phyloP scores from a whole-genome alignment of 35 echinoderm and acorn worm species.

The Apostichopus parvimensis region DNA sequence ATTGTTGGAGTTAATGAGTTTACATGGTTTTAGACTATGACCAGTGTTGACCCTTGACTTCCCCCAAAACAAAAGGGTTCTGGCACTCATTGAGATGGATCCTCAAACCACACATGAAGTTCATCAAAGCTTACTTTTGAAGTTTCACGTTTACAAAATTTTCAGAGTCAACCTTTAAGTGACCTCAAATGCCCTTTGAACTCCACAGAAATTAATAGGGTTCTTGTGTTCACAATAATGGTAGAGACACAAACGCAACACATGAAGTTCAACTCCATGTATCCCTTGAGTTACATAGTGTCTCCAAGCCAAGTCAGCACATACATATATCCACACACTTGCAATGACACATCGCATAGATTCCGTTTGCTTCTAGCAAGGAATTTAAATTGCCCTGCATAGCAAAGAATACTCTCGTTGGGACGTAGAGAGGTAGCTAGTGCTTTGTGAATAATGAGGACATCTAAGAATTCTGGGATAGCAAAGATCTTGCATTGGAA shows the following conservation, averaged over 20 bases:
- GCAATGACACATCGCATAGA: neutral
- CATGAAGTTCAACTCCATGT: neutral
- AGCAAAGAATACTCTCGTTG: too few species aligned
- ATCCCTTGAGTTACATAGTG: neutral
- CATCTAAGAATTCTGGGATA: too few species aligned
- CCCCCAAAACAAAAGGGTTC: neutral
- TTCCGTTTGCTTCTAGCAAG: neutral
- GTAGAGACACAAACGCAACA: neutral
- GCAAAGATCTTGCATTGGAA: too few species aligned
- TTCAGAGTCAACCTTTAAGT: neutral
- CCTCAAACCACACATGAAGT: neutral
- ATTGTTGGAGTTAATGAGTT: neutral
- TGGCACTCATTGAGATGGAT: neutral
- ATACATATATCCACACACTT: neutral
- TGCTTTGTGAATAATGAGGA: too few species aligned
- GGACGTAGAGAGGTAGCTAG: too few species aligned
- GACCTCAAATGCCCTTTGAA: neutral
- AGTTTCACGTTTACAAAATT: neutral
- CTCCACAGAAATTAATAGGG: neutral
- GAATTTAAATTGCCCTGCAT: too few species aligned
- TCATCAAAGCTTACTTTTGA: neutral
- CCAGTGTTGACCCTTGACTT: neutral
- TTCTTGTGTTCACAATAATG: neutral
- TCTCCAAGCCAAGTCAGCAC: neutral
- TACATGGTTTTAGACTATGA: neutral